A percentile compares a stretch with the other conserved stretches of the same genome.
Evolutionary conservation across 2,797 vertebrate genomes (phyloP).

Genomic region (Sebastes vulpes): DNA sequence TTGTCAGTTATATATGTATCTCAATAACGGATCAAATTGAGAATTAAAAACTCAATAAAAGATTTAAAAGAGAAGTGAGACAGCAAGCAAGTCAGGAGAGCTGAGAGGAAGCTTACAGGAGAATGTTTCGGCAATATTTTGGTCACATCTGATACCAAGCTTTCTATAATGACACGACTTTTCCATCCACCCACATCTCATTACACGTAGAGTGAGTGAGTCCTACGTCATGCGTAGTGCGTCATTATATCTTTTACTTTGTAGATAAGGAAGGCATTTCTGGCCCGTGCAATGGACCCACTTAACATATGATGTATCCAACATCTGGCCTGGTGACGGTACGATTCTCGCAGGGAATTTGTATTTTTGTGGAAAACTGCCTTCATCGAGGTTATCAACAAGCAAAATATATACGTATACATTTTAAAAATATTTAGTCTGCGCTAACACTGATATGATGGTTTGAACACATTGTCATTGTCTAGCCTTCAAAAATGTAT

Average conservation of each 20-base stretch:
- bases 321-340: background rate
- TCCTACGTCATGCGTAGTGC: background rate
- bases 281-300: background rate
- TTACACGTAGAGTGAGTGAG: background rate
- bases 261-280: background rate
- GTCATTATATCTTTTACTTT: background rate
- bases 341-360: background rate
- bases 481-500: background rate
- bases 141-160: conserved; percentile 52
- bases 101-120: background rate
- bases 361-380: background rate
- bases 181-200: background rate
- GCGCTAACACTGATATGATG: background rate
- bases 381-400: background rate
- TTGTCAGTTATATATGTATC: background rate
- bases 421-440: background rate
- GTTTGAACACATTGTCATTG: background rate
- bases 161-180: background rate
- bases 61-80: background rate
- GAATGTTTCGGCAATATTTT: conserved; percentile 51
- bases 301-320: background rate
- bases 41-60: background rate
- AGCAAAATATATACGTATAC: background rate
- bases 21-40: background rate
- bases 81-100: background rate